phyloP scores from a whole-genome alignment of 2,888 invertebrate genomes.

The Melieria omissa region DNA sequence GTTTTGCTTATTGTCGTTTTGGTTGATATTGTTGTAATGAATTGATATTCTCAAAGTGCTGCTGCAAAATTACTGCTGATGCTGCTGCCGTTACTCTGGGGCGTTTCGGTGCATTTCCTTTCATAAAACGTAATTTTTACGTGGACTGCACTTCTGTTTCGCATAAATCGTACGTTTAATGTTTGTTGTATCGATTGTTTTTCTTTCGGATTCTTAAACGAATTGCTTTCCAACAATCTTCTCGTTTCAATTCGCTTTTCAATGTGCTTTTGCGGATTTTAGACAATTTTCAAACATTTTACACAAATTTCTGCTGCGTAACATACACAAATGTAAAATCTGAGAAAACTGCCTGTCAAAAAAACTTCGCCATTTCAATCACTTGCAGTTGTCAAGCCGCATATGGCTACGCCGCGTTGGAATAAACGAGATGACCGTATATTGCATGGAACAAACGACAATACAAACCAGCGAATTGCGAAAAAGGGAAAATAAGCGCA shows the following conservation, averaged over 20 bases:
- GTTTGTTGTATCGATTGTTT: no score
- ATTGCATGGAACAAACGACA: background rate
- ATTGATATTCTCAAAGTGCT: no score
- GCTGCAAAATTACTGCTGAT: no score
- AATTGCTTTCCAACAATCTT: no score
- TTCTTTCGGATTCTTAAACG: no score
- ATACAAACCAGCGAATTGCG: conserved; percentile 6
- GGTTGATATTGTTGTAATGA: no score
- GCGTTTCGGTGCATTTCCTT: no score
- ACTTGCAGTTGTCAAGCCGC: conserved; percentile 23
- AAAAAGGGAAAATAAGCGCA: conserved; percentile 8
- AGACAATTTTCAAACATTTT: conserved; percentile 32
- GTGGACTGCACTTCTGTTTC: no score
- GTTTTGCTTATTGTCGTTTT: no score
- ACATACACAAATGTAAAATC: conserved; percentile 33
- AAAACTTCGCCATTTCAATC: conserved; percentile 45
- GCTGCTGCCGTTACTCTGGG: no score
- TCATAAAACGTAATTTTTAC: no score
- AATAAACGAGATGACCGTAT: conserved; percentile 25
- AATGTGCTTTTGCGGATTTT: conserved; percentile 12
- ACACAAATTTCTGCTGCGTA: conserved; percentile 41
- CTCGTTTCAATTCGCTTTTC: background rate
- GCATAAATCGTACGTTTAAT: no score
- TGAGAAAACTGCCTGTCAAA: conserved; percentile 42
- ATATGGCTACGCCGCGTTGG: conserved; percentile 4